These are phyloP conservation scores for Itoplectis maculator DNA, from an alignment of 2,888 invertebrate genomes.

Conservation along the genomic window DNA sequence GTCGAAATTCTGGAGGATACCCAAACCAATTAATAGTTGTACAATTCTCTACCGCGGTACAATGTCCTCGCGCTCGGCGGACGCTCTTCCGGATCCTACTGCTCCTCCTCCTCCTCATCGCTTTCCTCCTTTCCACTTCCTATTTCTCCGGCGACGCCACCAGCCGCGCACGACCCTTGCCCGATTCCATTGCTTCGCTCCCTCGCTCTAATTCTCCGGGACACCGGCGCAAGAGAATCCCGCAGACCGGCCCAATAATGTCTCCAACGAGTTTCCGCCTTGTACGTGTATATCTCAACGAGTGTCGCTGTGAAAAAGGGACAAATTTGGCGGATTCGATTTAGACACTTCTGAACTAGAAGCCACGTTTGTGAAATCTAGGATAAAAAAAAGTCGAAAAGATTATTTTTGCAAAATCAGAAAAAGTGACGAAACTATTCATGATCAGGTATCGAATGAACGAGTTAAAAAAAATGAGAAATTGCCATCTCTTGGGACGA, in stretches of 20 bases:
- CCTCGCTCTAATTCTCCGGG: slow-evolving; percentile 50
- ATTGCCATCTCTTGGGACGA: too few relatives aligned
- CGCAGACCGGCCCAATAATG: slow-evolving; percentile 46
- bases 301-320: too few relatives aligned
- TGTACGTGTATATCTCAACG: too few relatives aligned
- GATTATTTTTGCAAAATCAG: too few relatives aligned
- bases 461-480: too few relatives aligned
- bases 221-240: slow-evolving; percentile 15
- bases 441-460: too few relatives aligned
- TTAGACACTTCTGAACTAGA: too few relatives aligned
- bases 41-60: slow-evolving; percentile 56
- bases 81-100: too few relatives aligned
- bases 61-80: slow-evolving; percentile 37
- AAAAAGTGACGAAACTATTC: too few relatives aligned
- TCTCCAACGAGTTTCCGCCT: slow-evolving; percentile 29
- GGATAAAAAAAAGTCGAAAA: too few relatives aligned
- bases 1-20: slow-evolving; percentile 67
- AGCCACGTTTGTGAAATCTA: too few relatives aligned
- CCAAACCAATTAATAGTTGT: slow-evolving; percentile 74
- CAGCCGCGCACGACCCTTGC: slow-evolving; percentile 27
- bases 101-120: not conserved
- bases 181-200: slow-evolving; percentile 41
- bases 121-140: slow-evolving; percentile 1
- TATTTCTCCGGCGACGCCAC: slow-evolving; percentile 16
- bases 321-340: too few relatives aligned